Percentiles rank a stretch among this genome's conserved stretches.
Conservation (phyloP, 1,140 invertebrate genomes). For the Teleopsis dalmanni region DNA sequence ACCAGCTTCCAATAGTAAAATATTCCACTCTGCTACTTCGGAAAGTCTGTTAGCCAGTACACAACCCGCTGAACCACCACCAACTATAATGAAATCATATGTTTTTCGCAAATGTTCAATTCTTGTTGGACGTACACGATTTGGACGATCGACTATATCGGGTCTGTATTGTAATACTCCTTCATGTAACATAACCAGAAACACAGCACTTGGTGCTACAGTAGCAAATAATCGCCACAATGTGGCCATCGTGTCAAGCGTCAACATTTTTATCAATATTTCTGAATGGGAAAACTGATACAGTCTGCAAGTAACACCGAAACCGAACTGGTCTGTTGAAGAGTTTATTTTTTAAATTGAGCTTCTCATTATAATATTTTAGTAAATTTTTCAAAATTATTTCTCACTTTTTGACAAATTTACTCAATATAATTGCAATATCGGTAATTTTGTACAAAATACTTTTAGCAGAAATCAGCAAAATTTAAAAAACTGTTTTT, state of each 20-base stretch:
- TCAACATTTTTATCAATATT: constrained; percentile 29
- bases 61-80: constrained; percentile 74
- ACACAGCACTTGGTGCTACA: constrained; percentile 52
- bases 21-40: constrained; percentile 59
- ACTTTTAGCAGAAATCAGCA: too few species aligned
- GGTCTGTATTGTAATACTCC: constrained; percentile 53
- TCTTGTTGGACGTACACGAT: constrained; percentile 49
- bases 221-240: constrained; percentile 53
- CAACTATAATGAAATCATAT: constrained; percentile 73
- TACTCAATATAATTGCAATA: too few species aligned
- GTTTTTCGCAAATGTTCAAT: constrained; percentile 46
- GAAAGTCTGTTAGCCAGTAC: constrained; percentile 69
- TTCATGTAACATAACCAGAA: constrained; percentile 54
- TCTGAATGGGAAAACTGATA: too few species aligned
- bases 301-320: too few species aligned
- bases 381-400: too few species aligned
- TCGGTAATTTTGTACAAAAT: too few species aligned
- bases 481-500: too few species aligned
- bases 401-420: too few species aligned
- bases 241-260: constrained; percentile 26
- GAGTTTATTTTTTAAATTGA: too few species aligned
- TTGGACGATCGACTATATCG: constrained; percentile 58
- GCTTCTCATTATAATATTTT: too few species aligned
- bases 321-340: too few species aligned
- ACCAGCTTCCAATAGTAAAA: constrained; percentile 75